Percentiles rank a stretch among this genome's conserved stretches.
phyloP scores from a whole-genome alignment of 2,888 invertebrate genomes.

The Argyresthia goedartella region DNA sequence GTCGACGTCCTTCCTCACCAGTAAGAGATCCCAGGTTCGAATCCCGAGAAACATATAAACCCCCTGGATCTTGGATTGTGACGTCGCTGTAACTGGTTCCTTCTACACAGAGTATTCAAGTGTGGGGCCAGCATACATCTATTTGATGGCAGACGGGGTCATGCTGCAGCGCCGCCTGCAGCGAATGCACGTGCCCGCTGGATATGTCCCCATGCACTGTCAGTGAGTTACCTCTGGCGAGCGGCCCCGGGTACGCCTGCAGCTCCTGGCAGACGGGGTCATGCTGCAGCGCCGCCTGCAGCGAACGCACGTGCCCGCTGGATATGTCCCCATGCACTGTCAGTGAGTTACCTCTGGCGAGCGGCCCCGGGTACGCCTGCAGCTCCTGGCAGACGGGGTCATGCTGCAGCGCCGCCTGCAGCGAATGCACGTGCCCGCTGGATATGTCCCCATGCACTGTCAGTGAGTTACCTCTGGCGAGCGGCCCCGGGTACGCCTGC shows the following conservation, averaged over 20 bases:
- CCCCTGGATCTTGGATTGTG: too few relatives aligned
- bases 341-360: neutral
- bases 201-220: too few relatives aligned
- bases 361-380: neutral
- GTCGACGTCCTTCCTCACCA: too few relatives aligned
- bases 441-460: too few relatives aligned
- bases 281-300: neutral
- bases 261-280: neutral
- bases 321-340: too few relatives aligned
- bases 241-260: neutral
- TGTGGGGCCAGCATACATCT: neutral
- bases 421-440: neutral
- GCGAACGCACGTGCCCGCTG: neutral
- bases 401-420: neutral
- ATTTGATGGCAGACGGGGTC: neutral
- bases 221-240: neutral
- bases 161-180: neutral
- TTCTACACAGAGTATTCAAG: too few relatives aligned
- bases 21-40: too few relatives aligned
- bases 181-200: neutral
- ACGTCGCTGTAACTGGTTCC: too few relatives aligned
- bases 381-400: neutral
- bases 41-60: too few relatives aligned
- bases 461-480: constrained; percentile 75
- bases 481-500: constrained; percentile 13